A percentile compares a stretch with the other conserved stretches of the same genome.
phyloP scores from a whole-genome alignment of 2,113 vertebrate species.

The Scolopax mira region DNA sequence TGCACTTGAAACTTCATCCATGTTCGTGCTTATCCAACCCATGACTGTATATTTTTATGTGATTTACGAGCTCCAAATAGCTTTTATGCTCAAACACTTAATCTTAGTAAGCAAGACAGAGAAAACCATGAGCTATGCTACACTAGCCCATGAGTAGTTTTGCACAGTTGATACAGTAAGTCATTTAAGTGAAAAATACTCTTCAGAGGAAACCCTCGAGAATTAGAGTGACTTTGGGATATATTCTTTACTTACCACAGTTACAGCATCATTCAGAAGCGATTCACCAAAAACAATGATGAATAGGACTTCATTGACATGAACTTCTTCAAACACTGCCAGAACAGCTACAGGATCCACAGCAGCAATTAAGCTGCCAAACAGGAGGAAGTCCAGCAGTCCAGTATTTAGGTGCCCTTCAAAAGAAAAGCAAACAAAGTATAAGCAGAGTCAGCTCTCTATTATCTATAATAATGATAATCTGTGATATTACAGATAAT shows the following conservation, averaged over 20 bases:
- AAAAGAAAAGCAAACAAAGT: background rate
- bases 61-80: background rate
- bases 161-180: background rate
- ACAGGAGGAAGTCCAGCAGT: slow-evolving; percentile 91
- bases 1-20: background rate
- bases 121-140: background rate
- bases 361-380: slow-evolving; percentile 91
- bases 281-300: slow-evolving; percentile 98
- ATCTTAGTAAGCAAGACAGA: background rate
- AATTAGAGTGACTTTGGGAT: background rate
- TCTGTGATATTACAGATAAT: background rate
- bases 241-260: slow-evolving; percentile 81
- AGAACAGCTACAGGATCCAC: slow-evolving; percentile 97
- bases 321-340: slow-evolving; percentile 96
- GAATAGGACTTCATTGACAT: slow-evolving; percentile 97
- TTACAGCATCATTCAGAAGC: slow-evolving; percentile 94
- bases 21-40: background rate
- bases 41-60: background rate
- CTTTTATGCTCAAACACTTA: background rate
- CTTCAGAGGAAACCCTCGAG: background rate
- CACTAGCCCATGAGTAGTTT: background rate
- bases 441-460: background rate
- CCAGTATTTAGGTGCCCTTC: slow-evolving; percentile 80
- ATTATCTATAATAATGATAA: background rate
- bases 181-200: background rate